Evolutionary conservation across 2,113 vertebrate species (phyloP).

Genomic region (Anthoscopus minutus): DNA sequence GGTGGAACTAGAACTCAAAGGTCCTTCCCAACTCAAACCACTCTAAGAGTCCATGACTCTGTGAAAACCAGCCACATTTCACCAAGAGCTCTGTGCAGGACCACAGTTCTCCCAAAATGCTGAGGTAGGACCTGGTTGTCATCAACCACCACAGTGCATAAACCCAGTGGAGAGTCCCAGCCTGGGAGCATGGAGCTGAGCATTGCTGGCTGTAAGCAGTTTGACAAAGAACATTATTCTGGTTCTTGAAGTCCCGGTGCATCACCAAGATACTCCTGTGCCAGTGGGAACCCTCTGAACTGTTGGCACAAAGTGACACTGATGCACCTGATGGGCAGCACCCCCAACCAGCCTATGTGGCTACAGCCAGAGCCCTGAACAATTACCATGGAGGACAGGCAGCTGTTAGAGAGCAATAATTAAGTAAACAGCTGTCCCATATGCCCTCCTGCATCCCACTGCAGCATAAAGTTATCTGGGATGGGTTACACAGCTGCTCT

Average conservation of each 20-base stretch:
- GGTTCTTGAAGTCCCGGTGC: not conserved
- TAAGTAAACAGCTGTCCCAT: not conserved
- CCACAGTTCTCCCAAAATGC: not conserved
- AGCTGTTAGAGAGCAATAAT: not conserved
- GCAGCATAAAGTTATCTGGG: not conserved
- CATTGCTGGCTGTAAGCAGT: not conserved
- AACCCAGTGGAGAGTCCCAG: not conserved
- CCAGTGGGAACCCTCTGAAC: rapidly evolving
- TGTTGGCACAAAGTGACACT: not conserved
- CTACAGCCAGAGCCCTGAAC: not conserved
- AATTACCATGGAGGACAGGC: rapidly evolving
- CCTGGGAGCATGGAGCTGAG: not conserved
- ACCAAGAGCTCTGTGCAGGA: not conserved
- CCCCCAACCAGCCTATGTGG: not conserved
- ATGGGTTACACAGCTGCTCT: not conserved
- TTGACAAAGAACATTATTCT: not conserved
- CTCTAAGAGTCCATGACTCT: too few relatives aligned
- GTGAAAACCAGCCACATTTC: not conserved
- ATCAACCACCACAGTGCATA: not conserved
- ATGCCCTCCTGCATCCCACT: not conserved
- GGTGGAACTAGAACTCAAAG: not conserved
- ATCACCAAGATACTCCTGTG: not conserved
- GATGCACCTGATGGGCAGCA: not conserved
- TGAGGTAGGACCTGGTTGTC: not conserved
- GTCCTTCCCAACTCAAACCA: not conserved